Percentiles rank a stretch among this genome's conserved stretches.
Conservation (phyloP, 2,113 vertebrate genomes). For the Monopterus albus region DNA sequence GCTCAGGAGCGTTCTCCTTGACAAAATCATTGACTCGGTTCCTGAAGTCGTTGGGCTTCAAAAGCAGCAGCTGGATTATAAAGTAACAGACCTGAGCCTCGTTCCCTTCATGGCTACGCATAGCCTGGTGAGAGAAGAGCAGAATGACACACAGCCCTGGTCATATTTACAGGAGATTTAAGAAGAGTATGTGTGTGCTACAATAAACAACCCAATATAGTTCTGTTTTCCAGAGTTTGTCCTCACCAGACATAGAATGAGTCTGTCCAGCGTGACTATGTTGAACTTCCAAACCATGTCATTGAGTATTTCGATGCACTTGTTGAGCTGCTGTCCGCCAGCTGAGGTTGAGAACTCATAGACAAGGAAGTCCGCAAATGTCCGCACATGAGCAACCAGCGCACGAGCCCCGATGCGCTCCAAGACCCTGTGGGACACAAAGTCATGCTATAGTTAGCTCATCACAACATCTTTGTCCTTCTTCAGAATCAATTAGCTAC, state of each 20-base stretch:
- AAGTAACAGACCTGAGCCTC: constrained; percentile 99
- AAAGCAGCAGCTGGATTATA: constrained; percentile 96
- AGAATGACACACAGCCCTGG: background rate
- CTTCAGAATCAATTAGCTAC: constrained; percentile 26
- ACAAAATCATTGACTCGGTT: constrained; percentile 98
- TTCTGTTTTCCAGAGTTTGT: background rate
- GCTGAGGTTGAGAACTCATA: constrained; percentile 99
- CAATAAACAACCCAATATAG: background rate
- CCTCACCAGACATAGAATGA: constrained; percentile 97
- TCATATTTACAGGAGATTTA: background rate
- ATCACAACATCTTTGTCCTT: background rate
- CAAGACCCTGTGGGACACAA: constrained; percentile 84
- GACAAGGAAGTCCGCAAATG: constrained; percentile 97
- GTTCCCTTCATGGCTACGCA: constrained; percentile 98
- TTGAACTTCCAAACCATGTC: constrained; percentile 99
- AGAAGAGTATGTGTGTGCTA: background rate
- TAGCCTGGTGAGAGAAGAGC: constrained; percentile 82
- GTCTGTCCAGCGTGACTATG: constrained; percentile 95
- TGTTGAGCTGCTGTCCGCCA: constrained; percentile 97
- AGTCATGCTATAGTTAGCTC: background rate
- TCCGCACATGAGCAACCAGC: constrained; percentile 95
- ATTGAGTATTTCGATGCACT: constrained; percentile 99
- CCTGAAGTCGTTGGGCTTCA: constrained; percentile 98
- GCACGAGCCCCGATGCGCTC: constrained; percentile 96
- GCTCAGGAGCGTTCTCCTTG: constrained; percentile 97